Conservation (phyloP, 1,140 invertebrate genomes). For the Nixonia krombeini region DNA sequence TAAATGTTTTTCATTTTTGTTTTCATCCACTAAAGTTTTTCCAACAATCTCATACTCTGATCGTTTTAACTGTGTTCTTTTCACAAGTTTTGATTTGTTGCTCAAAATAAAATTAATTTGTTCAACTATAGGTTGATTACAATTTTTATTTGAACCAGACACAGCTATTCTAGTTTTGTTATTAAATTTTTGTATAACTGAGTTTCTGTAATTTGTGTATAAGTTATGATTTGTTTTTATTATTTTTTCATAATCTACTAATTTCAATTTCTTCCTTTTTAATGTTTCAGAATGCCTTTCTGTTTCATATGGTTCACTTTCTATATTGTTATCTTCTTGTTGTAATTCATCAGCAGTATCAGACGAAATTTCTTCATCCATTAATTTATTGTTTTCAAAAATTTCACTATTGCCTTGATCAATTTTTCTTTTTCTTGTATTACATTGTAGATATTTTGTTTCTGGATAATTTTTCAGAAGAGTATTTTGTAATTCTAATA, state of each 20-base stretch:
- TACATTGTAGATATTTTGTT: constrained; percentile 71
- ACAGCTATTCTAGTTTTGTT: constrained; percentile 85
- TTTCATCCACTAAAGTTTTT: constrained; percentile 55
- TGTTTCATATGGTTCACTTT: constrained; percentile 61
- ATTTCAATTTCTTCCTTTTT: constrained; percentile 75
- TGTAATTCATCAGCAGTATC: constrained; percentile 71
- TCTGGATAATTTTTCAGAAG: constrained; percentile 78
- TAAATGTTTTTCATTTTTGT: constrained; percentile 65
- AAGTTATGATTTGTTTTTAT: constrained; percentile 76
- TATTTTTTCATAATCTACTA: constrained; percentile 75
- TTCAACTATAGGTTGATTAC: constrained; percentile 80
- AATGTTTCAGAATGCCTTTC: constrained; percentile 54
- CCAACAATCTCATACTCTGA: constrained; percentile 83
- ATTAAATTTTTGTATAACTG: constrained; percentile 91
- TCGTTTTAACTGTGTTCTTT: constrained; percentile 85
- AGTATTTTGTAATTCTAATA: constrained; percentile 74
- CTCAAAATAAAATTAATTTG: constrained; percentile 89
- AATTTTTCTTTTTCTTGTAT: constrained; percentile 43
- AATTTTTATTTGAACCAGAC: constrained; percentile 75
- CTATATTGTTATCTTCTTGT: constrained; percentile 51
- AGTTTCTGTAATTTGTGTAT: constrained; percentile 82
- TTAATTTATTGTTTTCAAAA: constrained; percentile 61
- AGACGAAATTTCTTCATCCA: constrained; percentile 71
- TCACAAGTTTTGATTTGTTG: constrained; percentile 83
- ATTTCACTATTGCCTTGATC: constrained; percentile 35